These are phyloP conservation scores for Alaudala cheleensis DNA, from an alignment of 2,113 vertebrate species.

Conservation along the genomic window DNA sequence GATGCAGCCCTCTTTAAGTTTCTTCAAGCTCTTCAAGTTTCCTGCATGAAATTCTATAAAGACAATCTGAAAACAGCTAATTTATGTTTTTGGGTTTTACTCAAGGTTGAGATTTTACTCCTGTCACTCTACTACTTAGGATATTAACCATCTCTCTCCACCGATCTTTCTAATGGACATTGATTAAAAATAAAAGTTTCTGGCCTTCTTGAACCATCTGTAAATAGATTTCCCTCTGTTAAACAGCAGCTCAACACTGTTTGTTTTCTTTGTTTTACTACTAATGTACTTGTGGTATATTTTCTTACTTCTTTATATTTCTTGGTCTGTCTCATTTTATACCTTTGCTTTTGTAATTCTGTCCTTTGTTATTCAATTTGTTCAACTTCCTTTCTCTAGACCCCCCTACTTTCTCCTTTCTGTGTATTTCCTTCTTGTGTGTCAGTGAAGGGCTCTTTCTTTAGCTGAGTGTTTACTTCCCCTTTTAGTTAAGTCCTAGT, in stretches of 20 bases:
- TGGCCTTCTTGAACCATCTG: not conserved
- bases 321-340: not conserved
- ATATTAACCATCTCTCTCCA: not conserved
- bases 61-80: not conserved
- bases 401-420: not conserved
- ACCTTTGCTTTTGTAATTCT: not conserved
- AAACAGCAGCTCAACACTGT: not conserved
- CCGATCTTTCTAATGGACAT: not conserved
- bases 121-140: not conserved
- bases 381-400: not conserved
- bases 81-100: not conserved
- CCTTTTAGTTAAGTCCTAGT: not conserved
- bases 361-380: not conserved
- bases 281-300: not conserved
- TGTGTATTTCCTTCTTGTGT: not conserved
- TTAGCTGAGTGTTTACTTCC: not conserved
- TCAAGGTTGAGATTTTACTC: not conserved
- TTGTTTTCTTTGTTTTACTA: not conserved
- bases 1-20: not conserved
- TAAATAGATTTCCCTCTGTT: not conserved
- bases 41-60: not conserved
- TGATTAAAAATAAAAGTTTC: not conserved
- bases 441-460: not conserved
- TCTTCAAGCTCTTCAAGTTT: not conserved
- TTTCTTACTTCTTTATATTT: not conserved